Evolutionary conservation across 2,113 vertebrate genomes (phyloP), one percentile per base, ranked within the genome.

Genomic region (Piprites chloris): DNA sequence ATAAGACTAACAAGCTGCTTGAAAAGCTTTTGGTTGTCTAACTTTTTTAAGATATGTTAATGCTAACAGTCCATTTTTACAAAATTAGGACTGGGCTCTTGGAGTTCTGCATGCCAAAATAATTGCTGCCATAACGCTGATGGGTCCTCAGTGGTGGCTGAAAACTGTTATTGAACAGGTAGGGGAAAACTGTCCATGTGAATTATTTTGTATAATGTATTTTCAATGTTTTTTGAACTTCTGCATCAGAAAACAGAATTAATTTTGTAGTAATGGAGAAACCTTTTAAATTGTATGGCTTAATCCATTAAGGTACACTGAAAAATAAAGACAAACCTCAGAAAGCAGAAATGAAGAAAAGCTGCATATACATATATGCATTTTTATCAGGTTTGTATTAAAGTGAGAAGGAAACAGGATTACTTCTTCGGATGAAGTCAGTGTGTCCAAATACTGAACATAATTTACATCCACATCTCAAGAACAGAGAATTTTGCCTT

Each of bases 91-190:
- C 96, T 99, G 99, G 99, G 99, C 99, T 93, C 99, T 99, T 86
- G 99, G 99, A 97, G 99, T 99, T 94, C 98, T 99, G 66, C 99
- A 99, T 97, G 99, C 99, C 97, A 99, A 99, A 98, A 99, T 99
- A 94, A 99, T 99, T 80, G 99, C 99, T 94, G 99, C 99, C 90
- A 99, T 99, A 96, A 99, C 99, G 27, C 96, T 99, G 79, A 99
- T 99, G 99, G 99, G 99, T 49, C 99, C 99, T 87, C 99, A 99
- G 97, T 99, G 99, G 99, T 99, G 99, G 99, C 95, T 99, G 94
- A 99, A 99, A 98, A 99, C 99, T 20, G 99, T 99, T 42, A 99
- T 99, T 96, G 99, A 99, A 96, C 99, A 99, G 99, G 99, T 98
- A 96, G 82, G 98, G 74, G 49, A 86, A 85, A 68, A 35, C 0